Conservation (phyloP, 1,140 invertebrate genomes). For the Euglossa dilemma region DNA sequence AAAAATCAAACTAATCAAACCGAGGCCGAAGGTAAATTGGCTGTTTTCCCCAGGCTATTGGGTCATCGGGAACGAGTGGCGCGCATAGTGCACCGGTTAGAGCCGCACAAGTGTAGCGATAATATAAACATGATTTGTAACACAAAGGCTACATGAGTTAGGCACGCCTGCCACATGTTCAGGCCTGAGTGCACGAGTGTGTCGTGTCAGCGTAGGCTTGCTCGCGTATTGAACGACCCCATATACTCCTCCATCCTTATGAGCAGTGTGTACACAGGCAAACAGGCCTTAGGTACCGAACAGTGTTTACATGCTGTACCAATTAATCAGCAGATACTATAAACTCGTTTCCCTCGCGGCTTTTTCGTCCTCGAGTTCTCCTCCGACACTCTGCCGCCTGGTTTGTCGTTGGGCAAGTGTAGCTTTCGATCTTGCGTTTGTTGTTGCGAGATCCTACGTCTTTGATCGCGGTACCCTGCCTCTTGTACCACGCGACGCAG, state of each 20-base stretch:
- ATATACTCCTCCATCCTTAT: conserved; percentile 64
- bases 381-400: not conserved
- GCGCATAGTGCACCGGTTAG: conserved; percentile 56
- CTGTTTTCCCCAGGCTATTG: conserved; percentile 79
- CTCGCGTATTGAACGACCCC: conserved; percentile 61
- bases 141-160: conserved; percentile 79
- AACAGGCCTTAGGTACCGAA: conserved; percentile 76
- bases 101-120: conserved; percentile 77
- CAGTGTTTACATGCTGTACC: conserved; percentile 75
- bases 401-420: conserved; percentile 32
- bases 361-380: conserved; percentile 47
- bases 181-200: conserved; percentile 44
- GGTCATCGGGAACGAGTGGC: conserved; percentile 62
- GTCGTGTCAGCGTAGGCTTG: conserved; percentile 62
- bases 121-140: conserved; percentile 82
- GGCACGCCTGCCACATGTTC: conserved; percentile 81
- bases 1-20: conserved; percentile 66
- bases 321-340: conserved; percentile 77
- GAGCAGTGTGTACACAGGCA: conserved; percentile 69
- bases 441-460: not conserved
- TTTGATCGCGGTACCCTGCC: not conserved
- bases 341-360: conserved; percentile 67
- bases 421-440: not conserved
- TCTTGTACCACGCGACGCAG: too few relatives aligned
- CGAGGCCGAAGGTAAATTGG: conserved; percentile 58